A percentile compares a stretch with the other conserved stretches of the same genome.
Conservation (phyloP, 2,888 invertebrate genomes). For the Andricus curvator region DNA sequence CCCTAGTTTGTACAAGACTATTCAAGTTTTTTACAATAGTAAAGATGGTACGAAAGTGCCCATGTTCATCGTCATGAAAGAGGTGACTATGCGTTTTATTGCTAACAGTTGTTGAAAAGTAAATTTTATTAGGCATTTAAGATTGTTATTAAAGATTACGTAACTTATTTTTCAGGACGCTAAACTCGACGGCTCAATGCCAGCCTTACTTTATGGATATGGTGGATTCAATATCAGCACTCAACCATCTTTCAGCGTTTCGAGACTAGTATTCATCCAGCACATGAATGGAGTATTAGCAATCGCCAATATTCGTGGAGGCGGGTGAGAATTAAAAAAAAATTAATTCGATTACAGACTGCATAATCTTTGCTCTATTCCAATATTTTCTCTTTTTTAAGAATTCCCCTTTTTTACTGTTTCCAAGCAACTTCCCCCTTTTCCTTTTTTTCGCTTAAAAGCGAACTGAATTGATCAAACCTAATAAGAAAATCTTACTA, state of each 20-base stretch:
- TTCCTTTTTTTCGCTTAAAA: too few species aligned
- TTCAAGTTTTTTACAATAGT: slow-evolving; percentile 94
- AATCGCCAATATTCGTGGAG: slow-evolving; percentile 96
- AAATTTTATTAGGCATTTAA: background rate
- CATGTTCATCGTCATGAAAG: slow-evolving; percentile 95
- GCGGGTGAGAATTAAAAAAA: slow-evolving; percentile 83
- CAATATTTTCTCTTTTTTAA: too few species aligned
- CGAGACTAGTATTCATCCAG: slow-evolving; percentile 92
- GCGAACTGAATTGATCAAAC: too few species aligned
- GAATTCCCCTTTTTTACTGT: too few species aligned
- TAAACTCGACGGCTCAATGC: slow-evolving; percentile 84
- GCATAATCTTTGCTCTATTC: too few species aligned
- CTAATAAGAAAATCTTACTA: too few species aligned
- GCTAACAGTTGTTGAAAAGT: background rate
- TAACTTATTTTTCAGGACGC: slow-evolving; percentile 79
- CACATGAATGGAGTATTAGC: slow-evolving; percentile 94
- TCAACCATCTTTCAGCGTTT: slow-evolving; percentile 93
- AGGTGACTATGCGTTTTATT: slow-evolving; percentile 79
- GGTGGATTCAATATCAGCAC: slow-evolving; percentile 98
- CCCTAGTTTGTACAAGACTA: slow-evolving; percentile 87
- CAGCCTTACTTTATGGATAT: slow-evolving; percentile 95
- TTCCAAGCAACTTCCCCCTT: too few species aligned
- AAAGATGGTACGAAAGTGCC: slow-evolving; percentile 96
- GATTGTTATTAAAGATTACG: slow-evolving; percentile 25
- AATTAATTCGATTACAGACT: slow-evolving; percentile 27